Evolutionary conservation across 2,113 vertebrate species (phyloP), one percentile per base, ranked within the genome.

Genomic region (Saguinus midas): DNA sequence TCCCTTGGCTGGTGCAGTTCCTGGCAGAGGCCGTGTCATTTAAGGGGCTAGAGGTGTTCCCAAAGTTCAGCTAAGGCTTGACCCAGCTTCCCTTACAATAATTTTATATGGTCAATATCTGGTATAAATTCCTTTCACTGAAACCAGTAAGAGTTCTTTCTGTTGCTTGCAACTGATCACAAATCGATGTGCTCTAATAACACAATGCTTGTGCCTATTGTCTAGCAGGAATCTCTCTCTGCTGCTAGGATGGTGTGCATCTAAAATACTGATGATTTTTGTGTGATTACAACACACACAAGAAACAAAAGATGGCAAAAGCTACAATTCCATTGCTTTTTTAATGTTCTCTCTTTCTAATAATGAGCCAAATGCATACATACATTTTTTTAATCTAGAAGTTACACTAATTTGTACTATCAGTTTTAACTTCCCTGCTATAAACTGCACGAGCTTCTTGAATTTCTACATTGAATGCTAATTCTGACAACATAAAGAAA

Each of bases 391-490:
- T 90, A 86, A 66, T 57, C 23, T 90, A 76, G 18, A 93, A 66
- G 23, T 50, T 35, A 35, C 20, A 27, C 16, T 91, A 80, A 81
- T 57, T 86, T 5, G 0, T 73, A 27, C 35, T 95, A 87, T 40
- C 23, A 58, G 35, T 76, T 83, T 87, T 76, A 52, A 80, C 43
- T 93, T 57, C 43, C 52, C 52, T 75, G 12, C 12, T 72, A 87
- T 40, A 87, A 97, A 96, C 11, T 90, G 8, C 6, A 58, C 21
- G 10, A 70, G 27, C 32, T 43, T 13, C 5, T 92, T 91, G 29
- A 92, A 96, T 95, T 94, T 88, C 58, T 92, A 95, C 78, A 58
- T 58, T 73, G 17, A 89, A 90, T 57, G 89, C 20, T 79, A 57
- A 78, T 75, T 95, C 68, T 86, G 79, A 91, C 29, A 57, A 61